These are phyloP conservation scores for Limnodromus scolopaceus DNA, from an alignment of 2,797 vertebrate genomes.

Conservation along the genomic window DNA sequence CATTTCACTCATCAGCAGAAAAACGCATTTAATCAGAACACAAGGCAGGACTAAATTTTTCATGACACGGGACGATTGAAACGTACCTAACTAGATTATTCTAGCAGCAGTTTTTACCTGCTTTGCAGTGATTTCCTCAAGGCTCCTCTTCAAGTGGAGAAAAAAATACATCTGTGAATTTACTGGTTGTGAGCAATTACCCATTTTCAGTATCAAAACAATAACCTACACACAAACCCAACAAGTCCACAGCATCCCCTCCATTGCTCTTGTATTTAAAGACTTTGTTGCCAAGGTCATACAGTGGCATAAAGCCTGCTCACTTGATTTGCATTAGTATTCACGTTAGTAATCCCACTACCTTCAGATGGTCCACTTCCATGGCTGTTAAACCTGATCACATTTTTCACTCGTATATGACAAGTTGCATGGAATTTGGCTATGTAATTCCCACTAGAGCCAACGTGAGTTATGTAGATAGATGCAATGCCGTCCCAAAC, in stretches of 20 bases:
- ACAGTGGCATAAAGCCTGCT: background rate
- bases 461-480: background rate
- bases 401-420: background rate
- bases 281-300: background rate
- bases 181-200: background rate
- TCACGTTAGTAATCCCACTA: background rate
- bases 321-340: background rate
- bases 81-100: background rate
- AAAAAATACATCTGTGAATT: background rate
- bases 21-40: conserved; percentile 16
- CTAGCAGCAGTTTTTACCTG: background rate
- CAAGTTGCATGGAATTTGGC: background rate
- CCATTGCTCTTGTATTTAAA: background rate
- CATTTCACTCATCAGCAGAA: conserved; percentile 25
- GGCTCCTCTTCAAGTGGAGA: background rate
- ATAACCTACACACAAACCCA: background rate
- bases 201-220: background rate
- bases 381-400: background rate
- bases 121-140: background rate
- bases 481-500: background rate
- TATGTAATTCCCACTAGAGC: background rate
- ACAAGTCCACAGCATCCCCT: background rate
- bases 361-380: background rate
- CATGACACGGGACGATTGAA: background rate
- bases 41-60: background rate